phyloP scores from a whole-genome alignment of 2,888 invertebrate species.

The Drosophila maculinotata region DNA sequence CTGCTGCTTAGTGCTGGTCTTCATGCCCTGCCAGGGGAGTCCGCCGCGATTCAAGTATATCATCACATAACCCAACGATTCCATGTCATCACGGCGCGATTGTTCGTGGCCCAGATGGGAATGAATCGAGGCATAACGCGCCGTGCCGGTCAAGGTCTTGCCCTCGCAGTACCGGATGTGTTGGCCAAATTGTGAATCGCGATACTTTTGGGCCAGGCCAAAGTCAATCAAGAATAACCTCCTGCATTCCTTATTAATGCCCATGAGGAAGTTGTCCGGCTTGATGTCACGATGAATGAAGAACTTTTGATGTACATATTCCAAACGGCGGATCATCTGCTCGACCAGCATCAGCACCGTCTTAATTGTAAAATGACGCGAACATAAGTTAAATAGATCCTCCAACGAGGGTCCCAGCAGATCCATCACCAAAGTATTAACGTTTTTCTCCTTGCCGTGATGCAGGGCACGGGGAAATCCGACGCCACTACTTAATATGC shows the following conservation, averaged over 20 bases:
- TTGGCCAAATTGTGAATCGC: constrained; percentile 95
- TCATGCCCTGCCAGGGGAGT: constrained; percentile 98
- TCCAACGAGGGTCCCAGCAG: constrained; percentile 98
- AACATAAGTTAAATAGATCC: constrained; percentile 99
- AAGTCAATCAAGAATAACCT: constrained; percentile 99
- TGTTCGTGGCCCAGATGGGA: constrained; percentile 99
- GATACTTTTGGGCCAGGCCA: constrained; percentile 99
- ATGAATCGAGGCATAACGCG: constrained; percentile 99
- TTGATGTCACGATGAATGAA: constrained; percentile 99
- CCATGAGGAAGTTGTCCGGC: constrained; percentile 99
- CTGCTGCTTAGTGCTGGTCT: constrained; percentile 99
- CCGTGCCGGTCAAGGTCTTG: constrained; percentile 97
- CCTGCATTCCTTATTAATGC: constrained; percentile 99
- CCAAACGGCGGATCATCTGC: constrained; percentile 97
- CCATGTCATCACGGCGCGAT: constrained; percentile 99
- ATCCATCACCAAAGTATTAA: constrained; percentile 99
- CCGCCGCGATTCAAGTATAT: constrained; percentile 99
- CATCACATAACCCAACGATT: constrained; percentile 99
- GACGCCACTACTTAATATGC: constrained; percentile 98
- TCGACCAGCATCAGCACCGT: constrained; percentile 99
- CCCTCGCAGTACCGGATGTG: constrained; percentile 99
- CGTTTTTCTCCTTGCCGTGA: constrained; percentile 98
- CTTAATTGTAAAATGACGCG: constrained; percentile 99
- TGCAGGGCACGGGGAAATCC: constrained; percentile 98
- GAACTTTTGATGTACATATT: constrained; percentile 99